These are phyloP conservation scores for Acronicta alni DNA, from an alignment of 2,888 invertebrate genomes.

Conservation along the genomic window DNA sequence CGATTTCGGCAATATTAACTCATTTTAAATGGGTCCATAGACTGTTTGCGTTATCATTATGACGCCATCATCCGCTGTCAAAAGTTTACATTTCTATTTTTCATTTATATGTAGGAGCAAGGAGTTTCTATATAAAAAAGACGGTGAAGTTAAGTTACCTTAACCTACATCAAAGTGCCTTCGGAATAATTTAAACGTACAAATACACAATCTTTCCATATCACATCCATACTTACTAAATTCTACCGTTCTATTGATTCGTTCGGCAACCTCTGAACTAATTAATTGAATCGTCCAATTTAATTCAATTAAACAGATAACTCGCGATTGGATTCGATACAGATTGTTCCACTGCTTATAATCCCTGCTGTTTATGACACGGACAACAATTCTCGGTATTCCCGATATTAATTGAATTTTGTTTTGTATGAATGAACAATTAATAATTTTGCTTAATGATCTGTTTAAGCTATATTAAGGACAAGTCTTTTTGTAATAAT, in stretches of 20 bases:
- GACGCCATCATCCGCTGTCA: too few species aligned
- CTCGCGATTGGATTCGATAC: conserved; percentile 18
- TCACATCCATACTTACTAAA: neutral
- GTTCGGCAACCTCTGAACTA: conserved; percentile 27
- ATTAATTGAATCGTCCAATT: conserved; percentile 29
- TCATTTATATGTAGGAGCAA: too few species aligned
- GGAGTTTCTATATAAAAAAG: too few species aligned
- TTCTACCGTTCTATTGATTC: conserved; percentile 13
- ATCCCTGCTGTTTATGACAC: conserved; percentile 16
- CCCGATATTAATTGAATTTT: conserved; percentile 30
- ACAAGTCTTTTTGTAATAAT: too few species aligned
- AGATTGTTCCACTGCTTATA: conserved; percentile 21
- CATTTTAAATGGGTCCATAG: too few species aligned
- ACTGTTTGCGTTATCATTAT: too few species aligned
- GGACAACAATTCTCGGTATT: conserved; percentile 10
- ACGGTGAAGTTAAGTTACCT: too few species aligned
- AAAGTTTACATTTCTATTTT: too few species aligned
- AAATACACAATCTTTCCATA: conserved; percentile 5
- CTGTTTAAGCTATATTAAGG: too few species aligned
- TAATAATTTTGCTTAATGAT: neutral
- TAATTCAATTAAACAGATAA: conserved; percentile 47
- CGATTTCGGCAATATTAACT: too few species aligned
- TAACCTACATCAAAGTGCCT: too few species aligned
- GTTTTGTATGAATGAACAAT: conserved; percentile 20
- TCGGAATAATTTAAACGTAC: neutral